These are phyloP conservation scores for Parnassius mnemosyne DNA, from an alignment of 2,888 invertebrate genomes.

Conservation along the genomic window DNA sequence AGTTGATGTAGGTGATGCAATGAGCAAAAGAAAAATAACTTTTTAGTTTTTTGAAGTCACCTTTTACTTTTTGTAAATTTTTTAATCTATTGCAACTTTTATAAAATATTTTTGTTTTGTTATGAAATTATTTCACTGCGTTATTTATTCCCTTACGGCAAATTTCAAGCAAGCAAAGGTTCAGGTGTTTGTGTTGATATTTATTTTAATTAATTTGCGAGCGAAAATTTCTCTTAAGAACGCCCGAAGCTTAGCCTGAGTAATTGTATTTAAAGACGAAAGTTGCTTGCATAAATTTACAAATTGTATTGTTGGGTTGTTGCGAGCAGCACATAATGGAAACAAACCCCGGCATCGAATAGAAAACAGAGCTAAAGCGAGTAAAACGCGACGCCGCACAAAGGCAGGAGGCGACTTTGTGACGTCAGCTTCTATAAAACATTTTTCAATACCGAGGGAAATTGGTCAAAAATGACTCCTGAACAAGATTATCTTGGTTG, in stretches of 20 bases:
- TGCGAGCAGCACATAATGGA: slow-evolving; percentile 15
- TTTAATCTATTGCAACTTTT: no score
- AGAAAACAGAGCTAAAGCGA: slow-evolving; percentile 28
- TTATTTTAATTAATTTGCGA: slow-evolving; percentile 24
- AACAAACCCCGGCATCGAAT: slow-evolving; percentile 19
- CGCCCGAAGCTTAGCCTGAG: slow-evolving; percentile 15
- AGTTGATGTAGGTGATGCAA: no score
- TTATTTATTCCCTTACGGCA: slow-evolving; percentile 11
- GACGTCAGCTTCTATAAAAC: slow-evolving; percentile 55
- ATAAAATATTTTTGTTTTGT: slow-evolving; percentile 3
- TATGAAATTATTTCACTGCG: slow-evolving; percentile 16
- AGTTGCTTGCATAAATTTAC: slow-evolving; percentile 24
- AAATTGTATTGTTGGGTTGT: slow-evolving; percentile 16
- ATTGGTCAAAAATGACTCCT: slow-evolving; percentile 69
- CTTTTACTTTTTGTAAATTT: no score
- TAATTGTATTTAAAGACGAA: slow-evolving; percentile 22
- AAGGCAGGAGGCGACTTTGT: slow-evolving; percentile 45
- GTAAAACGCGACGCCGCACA: slow-evolving; percentile 28
- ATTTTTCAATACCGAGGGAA: slow-evolving; percentile 67
- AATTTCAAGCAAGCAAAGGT: slow-evolving; percentile 16
- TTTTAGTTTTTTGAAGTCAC: no score
- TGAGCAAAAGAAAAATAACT: no score
- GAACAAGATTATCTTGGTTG: slow-evolving; percentile 61
- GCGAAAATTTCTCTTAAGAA: slow-evolving; percentile 24
- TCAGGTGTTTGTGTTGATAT: slow-evolving; percentile 25